Conservation (phyloP, 2,113 vertebrate genomes). For the Philantomba maxwellii region DNA sequence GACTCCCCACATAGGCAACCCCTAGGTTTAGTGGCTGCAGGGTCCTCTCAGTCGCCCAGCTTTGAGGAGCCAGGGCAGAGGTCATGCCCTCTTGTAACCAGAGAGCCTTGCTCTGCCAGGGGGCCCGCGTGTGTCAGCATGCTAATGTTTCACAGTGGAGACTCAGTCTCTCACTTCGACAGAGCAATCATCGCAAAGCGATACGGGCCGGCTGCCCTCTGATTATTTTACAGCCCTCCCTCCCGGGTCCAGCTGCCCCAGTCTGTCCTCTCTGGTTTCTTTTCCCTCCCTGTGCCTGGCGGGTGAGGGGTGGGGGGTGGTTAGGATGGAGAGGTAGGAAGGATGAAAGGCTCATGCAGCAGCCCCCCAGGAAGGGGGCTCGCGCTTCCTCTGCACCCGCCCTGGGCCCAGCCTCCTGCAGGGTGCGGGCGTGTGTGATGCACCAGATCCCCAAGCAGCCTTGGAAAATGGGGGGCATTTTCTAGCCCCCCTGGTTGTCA, state of each 20-base stretch:
- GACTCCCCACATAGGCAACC: not conserved
- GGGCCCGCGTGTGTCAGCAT: slow-evolving; percentile 61
- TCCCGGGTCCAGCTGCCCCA: not conserved
- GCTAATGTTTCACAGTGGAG: slow-evolving; percentile 67
- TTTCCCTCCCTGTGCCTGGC: not conserved
- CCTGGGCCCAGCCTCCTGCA: not conserved
- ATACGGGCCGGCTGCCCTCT: slow-evolving; percentile 59
- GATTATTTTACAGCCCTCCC: slow-evolving; percentile 69
- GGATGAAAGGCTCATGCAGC: not conserved
- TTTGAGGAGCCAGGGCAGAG: slow-evolving; percentile 19
- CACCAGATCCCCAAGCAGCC: not conserved
- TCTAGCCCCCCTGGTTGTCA: not conserved
- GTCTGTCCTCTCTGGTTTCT: slow-evolving; percentile 67
- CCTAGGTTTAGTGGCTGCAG: not conserved
- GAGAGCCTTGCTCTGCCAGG: slow-evolving; percentile 50
- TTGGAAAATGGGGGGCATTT: not conserved
- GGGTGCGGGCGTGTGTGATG: not conserved
- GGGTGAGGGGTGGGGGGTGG: not conserved
- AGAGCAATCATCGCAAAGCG: slow-evolving; percentile 63
- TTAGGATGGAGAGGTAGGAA: not conserved
- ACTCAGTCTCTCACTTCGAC: slow-evolving; percentile 61
- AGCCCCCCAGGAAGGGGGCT: not conserved
- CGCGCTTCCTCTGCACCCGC: accelerated
- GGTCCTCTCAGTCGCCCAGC: not conserved
- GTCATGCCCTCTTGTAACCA: slow-evolving; percentile 62